Conservation (phyloP, 2,113 vertebrate species). For the Lontra canadensis region DNA sequence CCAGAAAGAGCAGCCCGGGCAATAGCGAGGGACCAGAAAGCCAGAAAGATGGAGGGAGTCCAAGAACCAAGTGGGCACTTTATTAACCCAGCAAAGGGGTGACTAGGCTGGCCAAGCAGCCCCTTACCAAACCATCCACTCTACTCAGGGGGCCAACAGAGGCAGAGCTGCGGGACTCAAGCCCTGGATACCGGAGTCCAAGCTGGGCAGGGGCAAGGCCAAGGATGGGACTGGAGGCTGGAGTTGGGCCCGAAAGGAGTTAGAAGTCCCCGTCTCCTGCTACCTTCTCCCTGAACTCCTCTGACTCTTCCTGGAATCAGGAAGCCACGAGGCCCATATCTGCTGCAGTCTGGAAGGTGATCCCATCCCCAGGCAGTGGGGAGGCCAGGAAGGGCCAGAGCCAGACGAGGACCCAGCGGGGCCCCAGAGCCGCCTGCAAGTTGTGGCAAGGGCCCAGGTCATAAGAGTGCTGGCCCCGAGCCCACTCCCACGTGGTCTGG, state of each 20-base stretch:
- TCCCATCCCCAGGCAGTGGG: slow-evolving; percentile 89
- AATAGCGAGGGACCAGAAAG: not conserved
- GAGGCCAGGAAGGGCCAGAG: slow-evolving; percentile 90
- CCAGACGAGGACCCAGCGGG: slow-evolving; percentile 90
- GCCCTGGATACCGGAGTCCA: not conserved
- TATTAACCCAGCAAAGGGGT: not conserved
- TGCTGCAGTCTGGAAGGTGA: slow-evolving; percentile 86
- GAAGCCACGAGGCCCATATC: slow-evolving; percentile 64
- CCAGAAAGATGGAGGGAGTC: not conserved
- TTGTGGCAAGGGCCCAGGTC: slow-evolving; percentile 86
- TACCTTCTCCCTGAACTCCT: not conserved
- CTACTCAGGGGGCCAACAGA: not conserved
- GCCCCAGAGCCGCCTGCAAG: slow-evolving; percentile 86
- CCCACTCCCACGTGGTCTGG: slow-evolving; percentile 94
- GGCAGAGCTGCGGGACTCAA: not conserved
- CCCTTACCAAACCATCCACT: not conserved
- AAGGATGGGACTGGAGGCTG: not conserved
- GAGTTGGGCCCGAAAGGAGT: not conserved
- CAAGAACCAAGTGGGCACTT: not conserved
- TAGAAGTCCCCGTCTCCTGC: no score
- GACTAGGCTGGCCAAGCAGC: not conserved
- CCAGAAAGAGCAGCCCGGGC: not conserved
- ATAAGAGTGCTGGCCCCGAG: slow-evolving; percentile 87
- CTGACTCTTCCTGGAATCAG: slow-evolving; percentile 19
- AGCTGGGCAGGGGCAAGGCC: not conserved